Base-by-base conservation (phyloP, 2,888 invertebrate genomes). In the Eristalis intricaria region DNA sequence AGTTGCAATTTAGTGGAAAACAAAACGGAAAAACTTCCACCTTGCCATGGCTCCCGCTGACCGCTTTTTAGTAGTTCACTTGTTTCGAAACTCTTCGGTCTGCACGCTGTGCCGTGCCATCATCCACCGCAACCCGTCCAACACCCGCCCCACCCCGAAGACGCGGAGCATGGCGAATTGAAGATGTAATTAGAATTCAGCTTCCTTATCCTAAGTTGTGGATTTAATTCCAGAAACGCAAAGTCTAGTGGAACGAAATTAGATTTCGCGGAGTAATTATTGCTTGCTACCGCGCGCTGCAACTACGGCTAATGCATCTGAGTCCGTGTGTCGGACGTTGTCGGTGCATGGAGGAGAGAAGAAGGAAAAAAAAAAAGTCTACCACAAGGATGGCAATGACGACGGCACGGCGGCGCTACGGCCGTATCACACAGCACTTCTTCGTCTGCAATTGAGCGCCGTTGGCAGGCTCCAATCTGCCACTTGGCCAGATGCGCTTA, bases 221-320 rank as follows among this genome's bases (percentile, higher is more conserved):
- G 71, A 76, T 75, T 87, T 84, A 84, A 87, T 84, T 87, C 76
- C 87, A 58, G 69, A 65, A 80, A 87, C 78, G 79, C 79, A 79
- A 75, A 84, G 79, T 84, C 87, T 87, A 79, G 84, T 84, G 76
- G 64, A 84, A 76, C 87, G 73, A 87, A 87, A 87, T 87, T 87
- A 87, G 87, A 87, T 87, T 87, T 87, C 84, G 84, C 84, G 76
- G 84, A 68, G 76, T 84, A 87, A 84, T 87, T 87, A 87, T 75
- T 70, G 66, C 66, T 65, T 60, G 66, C 65, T 19, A 74, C 58
- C 50, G 64, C 70, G 50, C 68, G 43, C 69, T 60, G 58, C 75
- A 63, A 79, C 58, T 68, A 70, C 64, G 74, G 32, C 61, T 63
- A 71, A 60, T 61, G 77, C 43, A 35, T 35, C 38, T 65, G 61